Conservation (phyloP, 2,113 vertebrate genomes). For the Neoarius graeffei region DNA sequence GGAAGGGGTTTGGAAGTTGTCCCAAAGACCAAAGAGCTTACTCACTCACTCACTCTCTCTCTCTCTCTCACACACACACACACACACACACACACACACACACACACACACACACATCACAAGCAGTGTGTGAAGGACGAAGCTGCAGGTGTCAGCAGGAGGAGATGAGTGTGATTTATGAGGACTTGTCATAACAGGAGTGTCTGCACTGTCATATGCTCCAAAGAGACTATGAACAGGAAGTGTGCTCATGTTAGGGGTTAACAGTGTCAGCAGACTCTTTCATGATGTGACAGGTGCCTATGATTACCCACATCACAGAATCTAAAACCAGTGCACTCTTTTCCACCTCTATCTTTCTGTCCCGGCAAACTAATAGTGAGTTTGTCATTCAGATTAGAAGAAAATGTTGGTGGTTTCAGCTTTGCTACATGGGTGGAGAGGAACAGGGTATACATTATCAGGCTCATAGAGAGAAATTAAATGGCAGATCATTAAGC, state of each 20-base stretch:
- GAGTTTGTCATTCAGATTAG: slow-evolving; percentile 2
- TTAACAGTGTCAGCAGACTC: slow-evolving; percentile 26
- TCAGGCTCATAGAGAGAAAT: not conserved
- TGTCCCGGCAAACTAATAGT: not conserved
- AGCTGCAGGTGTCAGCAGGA: slow-evolving; percentile 66
- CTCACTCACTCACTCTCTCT: not conserved
- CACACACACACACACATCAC: slow-evolving; percentile 25
- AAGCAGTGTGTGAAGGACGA: slow-evolving; percentile 70
- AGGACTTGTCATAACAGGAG: slow-evolving; percentile 65
- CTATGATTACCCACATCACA: slow-evolving; percentile 27
- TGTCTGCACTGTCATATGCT: slow-evolving; percentile 28
- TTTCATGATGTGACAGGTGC: slow-evolving; percentile 28
- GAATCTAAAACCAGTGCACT: slow-evolving; percentile 10
- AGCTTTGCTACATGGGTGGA: not conserved
- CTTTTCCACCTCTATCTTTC: slow-evolving; percentile 19
- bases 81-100: no score
- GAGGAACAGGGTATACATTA: not conserved
- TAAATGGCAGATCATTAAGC: not conserved
- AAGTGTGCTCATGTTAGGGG: slow-evolving; percentile 26
- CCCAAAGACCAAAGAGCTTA: not conserved
- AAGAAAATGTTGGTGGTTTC: not conserved
- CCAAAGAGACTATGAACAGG: slow-evolving; percentile 24
- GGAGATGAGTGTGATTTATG: slow-evolving; percentile 78
- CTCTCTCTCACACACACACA: no score
- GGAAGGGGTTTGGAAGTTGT: not conserved